Percentiles rank a stretch among this genome's conserved stretches.
These are phyloP conservation scores for Columba livia DNA, from an alignment of 2,113 vertebrate genomes.

Conservation along the genomic window DNA sequence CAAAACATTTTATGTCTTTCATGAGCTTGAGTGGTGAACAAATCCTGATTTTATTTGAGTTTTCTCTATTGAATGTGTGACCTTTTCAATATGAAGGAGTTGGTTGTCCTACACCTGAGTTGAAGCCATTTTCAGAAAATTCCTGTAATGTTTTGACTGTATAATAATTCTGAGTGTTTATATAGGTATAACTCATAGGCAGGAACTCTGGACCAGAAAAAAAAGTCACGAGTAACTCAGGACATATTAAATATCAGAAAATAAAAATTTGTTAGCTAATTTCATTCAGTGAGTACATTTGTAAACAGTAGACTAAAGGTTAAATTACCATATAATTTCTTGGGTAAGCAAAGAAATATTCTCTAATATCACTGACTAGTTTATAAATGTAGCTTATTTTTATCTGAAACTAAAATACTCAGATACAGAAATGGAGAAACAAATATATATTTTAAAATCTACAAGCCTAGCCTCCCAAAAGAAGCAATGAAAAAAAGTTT, in stretches of 20 bases:
- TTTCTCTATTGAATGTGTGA: background rate
- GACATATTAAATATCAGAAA: background rate
- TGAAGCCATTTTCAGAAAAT: background rate
- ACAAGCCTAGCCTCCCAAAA: background rate
- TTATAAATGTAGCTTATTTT: background rate
- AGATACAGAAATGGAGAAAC: background rate
- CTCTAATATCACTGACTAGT: background rate
- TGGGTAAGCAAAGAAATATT: background rate
- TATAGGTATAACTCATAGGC: background rate
- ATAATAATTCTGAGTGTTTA: slow-evolving; percentile 15
- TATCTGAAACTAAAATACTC: background rate
- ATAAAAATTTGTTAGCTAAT: background rate
- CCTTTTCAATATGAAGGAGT: background rate
- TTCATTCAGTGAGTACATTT: background rate
- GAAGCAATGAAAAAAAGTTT: background rate
- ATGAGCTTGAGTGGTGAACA: background rate
- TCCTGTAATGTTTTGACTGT: background rate
- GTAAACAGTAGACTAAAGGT: slow-evolving; percentile 7
- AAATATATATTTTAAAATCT: background rate
- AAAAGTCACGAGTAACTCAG: background rate
- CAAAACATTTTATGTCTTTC: background rate
- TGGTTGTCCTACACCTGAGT: background rate
- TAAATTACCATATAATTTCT: slow-evolving; percentile 12
- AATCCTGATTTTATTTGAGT: background rate
- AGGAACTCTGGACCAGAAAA: background rate